These are phyloP conservation scores for Pyralis farinalis DNA, from an alignment of 2,888 invertebrate species.

Conservation along the genomic window DNA sequence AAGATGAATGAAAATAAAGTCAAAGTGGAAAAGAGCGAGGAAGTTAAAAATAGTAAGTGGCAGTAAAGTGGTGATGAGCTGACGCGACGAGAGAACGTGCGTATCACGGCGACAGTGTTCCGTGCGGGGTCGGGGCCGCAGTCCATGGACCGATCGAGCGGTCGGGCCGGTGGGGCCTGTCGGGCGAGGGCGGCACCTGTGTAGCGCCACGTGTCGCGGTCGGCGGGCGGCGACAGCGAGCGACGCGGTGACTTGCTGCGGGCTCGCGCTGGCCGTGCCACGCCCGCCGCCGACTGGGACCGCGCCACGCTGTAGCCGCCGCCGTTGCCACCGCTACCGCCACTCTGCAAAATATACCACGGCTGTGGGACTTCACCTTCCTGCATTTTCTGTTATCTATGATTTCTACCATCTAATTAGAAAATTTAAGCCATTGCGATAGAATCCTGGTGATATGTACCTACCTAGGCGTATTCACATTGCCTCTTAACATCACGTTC, in stretches of 20 bases:
- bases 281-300: constrained; percentile 93
- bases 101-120: constrained; percentile 70
- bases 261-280: constrained; percentile 72
- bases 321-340: constrained; percentile 25
- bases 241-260: constrained; percentile 92
- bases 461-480: too few relatives aligned
- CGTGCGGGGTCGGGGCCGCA: constrained; percentile 71
- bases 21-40: constrained; percentile 60
- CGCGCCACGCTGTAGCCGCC: constrained; percentile 82
- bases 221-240: constrained; percentile 91
- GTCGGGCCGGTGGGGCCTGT: constrained; percentile 27
- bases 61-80: constrained; percentile 75
- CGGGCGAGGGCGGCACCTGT: constrained; percentile 71
- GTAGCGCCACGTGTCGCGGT: constrained; percentile 80
- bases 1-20: constrained; percentile 66
- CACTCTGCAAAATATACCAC: constrained; percentile 42
- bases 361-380: too few relatives aligned
- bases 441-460: too few relatives aligned
- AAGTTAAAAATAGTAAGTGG: constrained; percentile 69
- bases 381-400: too few relatives aligned
- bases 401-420: too few relatives aligned
- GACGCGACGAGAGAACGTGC: constrained; percentile 66
- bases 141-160: constrained; percentile 40
- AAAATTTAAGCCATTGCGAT: too few relatives aligned
- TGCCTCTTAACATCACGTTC: too few relatives aligned